phyloP scores from a whole-genome alignment of 1,140 invertebrate species.

The Hyposmocoma kahamanoa region DNA sequence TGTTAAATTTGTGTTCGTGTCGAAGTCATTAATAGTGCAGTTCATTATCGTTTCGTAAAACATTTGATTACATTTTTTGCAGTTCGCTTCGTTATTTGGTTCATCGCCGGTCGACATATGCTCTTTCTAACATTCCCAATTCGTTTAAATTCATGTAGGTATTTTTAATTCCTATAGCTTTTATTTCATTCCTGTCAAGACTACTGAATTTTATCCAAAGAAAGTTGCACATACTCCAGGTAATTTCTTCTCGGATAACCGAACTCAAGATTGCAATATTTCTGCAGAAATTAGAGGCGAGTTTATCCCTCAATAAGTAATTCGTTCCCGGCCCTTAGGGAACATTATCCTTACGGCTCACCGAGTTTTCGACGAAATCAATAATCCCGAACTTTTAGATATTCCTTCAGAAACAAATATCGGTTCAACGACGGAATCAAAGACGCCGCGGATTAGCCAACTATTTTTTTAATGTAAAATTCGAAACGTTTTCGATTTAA shows the following conservation, averaged over 20 bases:
- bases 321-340: conserved; percentile 51
- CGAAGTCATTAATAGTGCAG: conserved; percentile 49
- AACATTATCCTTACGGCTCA: conserved; percentile 55
- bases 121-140: no score
- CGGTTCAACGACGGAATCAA: conserved; percentile 45
- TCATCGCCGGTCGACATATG: no score
- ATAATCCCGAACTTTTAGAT: conserved; percentile 63
- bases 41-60: no score
- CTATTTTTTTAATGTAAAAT: conserved; percentile 58
- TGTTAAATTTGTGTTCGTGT: conserved; percentile 40
- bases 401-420: conserved; percentile 57
- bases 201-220: no score
- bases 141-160: no score
- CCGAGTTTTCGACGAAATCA: conserved; percentile 60
- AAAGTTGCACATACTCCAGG: conserved; percentile 32
- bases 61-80: no score
- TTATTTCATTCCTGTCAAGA: no score
- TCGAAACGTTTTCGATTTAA: conserved; percentile 60
- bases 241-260: conserved; percentile 48
- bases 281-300: conserved; percentile 53
- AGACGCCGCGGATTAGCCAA: conserved; percentile 60
- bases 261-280: conserved; percentile 46
- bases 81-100: no score
- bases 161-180: no score
- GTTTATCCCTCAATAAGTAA: conserved; percentile 62